Conservation (phyloP, 2,888 invertebrate species). For the Pammene fasciana region DNA sequence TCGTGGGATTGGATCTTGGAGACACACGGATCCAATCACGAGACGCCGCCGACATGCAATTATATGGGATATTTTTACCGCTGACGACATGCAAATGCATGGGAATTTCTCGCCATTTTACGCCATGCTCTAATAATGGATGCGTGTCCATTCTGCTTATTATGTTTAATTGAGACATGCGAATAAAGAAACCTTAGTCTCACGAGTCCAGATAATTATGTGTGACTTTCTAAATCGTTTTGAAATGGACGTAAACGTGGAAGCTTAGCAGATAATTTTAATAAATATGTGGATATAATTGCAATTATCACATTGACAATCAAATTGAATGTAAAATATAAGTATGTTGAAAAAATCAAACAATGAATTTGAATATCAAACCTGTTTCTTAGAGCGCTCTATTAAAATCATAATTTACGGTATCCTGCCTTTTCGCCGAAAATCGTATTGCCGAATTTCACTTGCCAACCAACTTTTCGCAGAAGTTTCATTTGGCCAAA, state of each 20-base stretch:
- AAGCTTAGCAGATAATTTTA: not conserved
- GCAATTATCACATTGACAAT: too few relatives aligned
- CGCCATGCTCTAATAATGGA: constrained; percentile 26
- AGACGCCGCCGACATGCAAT: constrained; percentile 26
- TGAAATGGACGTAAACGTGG: not conserved
- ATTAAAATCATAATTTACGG: too few relatives aligned
- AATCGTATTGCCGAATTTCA: too few relatives aligned
- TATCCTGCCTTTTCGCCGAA: too few relatives aligned
- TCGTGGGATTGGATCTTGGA: constrained; percentile 63
- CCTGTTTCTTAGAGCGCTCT: too few relatives aligned
- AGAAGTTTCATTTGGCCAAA: too few relatives aligned
- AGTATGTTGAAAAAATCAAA: too few relatives aligned
- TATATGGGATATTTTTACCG: constrained; percentile 10
- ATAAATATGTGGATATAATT: too few relatives aligned
- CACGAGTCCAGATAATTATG: not conserved
- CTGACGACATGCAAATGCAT: constrained; percentile 17
- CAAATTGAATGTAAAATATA: too few relatives aligned
- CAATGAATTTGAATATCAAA: too few relatives aligned
- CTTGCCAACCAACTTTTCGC: too few relatives aligned
- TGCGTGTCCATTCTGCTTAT: constrained; percentile 9
- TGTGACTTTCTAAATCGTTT: constrained; percentile 1
- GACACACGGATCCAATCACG: constrained; percentile 27
- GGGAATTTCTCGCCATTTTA: constrained; percentile 16
- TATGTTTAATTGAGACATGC: constrained; percentile 15
- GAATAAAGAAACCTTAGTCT: constrained; percentile 8